Evolutionary conservation across 2,888 invertebrate species (phyloP).

Genomic region (Plagodis dolabraria): DNA sequence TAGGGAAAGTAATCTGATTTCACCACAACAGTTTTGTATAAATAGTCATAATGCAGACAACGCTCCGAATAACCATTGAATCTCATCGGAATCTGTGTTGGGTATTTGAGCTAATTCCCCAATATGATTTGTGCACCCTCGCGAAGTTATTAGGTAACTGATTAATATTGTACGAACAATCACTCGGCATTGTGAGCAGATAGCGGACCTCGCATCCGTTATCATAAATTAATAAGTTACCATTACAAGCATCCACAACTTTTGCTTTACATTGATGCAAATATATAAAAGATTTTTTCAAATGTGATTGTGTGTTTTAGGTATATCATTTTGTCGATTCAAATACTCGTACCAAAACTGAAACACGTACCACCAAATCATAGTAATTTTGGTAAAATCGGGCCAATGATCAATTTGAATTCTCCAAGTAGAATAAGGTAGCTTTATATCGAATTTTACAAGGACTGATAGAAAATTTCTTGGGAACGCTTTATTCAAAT

Average conservation of each 20-base stretch:
- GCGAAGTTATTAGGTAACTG: constrained; percentile 55
- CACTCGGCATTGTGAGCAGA: constrained; percentile 61
- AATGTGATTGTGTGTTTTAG: too few relatives aligned
- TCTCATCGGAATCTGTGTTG: constrained; percentile 25
- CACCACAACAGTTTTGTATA: constrained; percentile 40
- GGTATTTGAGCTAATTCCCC: constrained; percentile 48
- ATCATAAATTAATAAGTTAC: constrained; percentile 64
- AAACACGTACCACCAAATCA: too few relatives aligned
- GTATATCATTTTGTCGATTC: too few relatives aligned
- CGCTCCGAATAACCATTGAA: constrained; percentile 34
- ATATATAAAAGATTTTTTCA: too few relatives aligned
- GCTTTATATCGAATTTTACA: not conserved
- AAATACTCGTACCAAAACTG: too few relatives aligned
- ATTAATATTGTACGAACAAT: constrained; percentile 81
- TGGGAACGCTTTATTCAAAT: constrained; percentile 18
- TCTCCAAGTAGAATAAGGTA: too few relatives aligned
- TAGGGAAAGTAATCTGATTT: constrained; percentile 27
- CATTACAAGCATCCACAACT: constrained; percentile 37
- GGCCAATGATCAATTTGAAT: too few relatives aligned
- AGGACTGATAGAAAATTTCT: constrained; percentile 10
- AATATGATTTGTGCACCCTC: constrained; percentile 49
- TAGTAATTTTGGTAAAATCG: too few relatives aligned
- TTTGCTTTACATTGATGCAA: constrained; percentile 9
- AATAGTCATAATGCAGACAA: constrained; percentile 50
- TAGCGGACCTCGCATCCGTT: constrained; percentile 52